Percentiles rank a stretch among this genome's conserved stretches.
Conservation (phyloP, 2,888 invertebrate species). For the Nomada ferruginata region DNA sequence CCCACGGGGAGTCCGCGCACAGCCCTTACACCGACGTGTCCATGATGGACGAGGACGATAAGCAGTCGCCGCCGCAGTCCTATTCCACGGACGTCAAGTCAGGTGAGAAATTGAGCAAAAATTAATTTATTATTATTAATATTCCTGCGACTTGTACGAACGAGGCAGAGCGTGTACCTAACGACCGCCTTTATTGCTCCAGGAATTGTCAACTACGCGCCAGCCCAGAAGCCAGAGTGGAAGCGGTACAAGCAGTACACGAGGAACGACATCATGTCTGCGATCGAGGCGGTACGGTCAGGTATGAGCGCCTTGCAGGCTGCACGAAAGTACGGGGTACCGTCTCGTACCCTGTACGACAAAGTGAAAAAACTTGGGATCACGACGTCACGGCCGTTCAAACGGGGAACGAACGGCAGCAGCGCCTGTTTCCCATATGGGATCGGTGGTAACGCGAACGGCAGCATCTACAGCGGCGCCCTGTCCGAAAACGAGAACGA, state of each 20-base stretch:
- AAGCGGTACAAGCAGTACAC: slow-evolving; percentile 97
- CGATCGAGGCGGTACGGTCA: slow-evolving; percentile 93
- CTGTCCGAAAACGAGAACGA: slow-evolving; percentile 75
- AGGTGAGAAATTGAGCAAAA: slow-evolving; percentile 28
- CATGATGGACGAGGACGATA: slow-evolving; percentile 89
- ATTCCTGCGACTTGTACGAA: background rate
- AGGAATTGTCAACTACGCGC: slow-evolving; percentile 90
- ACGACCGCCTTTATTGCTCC: slow-evolving; percentile 17
- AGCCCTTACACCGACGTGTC: slow-evolving; percentile 90
- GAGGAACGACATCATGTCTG: slow-evolving; percentile 93
- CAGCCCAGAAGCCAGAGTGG: slow-evolving; percentile 94
- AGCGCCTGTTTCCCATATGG: slow-evolving; percentile 89
- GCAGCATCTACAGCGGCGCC: slow-evolving; percentile 85
- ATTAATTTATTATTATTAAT: too few relatives aligned
- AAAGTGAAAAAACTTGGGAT: slow-evolving; percentile 96
- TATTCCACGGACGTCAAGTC: slow-evolving; percentile 85
- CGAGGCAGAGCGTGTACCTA: background rate
- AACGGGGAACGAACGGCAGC: slow-evolving; percentile 81
- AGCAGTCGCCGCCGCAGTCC: slow-evolving; percentile 87
- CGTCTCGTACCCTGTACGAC: slow-evolving; percentile 95
- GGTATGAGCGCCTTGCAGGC: slow-evolving; percentile 96
- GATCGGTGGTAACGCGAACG: slow-evolving; percentile 83
- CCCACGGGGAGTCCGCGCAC: slow-evolving; percentile 60
- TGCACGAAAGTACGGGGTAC: slow-evolving; percentile 93
- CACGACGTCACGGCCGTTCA: slow-evolving; percentile 89